phyloP scores from a whole-genome alignment of 2,888 invertebrate genomes.

The Plutella xylostella region DNA sequence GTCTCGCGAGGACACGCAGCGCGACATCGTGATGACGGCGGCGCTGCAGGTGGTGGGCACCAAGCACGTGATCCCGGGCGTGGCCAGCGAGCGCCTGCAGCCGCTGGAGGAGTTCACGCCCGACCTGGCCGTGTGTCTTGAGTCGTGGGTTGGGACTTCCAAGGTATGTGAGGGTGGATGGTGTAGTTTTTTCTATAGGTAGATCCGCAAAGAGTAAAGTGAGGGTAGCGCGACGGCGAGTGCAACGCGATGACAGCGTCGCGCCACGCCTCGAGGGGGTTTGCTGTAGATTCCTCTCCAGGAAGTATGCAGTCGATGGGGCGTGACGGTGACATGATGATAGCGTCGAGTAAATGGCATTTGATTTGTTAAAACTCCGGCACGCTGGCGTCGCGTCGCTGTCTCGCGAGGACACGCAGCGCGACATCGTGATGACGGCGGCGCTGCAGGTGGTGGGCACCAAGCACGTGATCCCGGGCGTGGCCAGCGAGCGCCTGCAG shows the following conservation, averaged over 20 bases:
- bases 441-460: constrained; percentile 90
- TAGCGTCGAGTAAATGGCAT: no score
- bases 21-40: constrained; percentile 86
- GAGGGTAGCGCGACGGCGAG: no score
- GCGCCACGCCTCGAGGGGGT: no score
- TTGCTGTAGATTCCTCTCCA: no score
- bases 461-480: constrained; percentile 86
- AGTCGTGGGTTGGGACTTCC: constrained; percentile 91
- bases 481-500: constrained; percentile 82
- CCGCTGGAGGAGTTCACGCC: constrained; percentile 80
- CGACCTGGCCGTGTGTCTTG: constrained; percentile 88
- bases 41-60: constrained; percentile 90
- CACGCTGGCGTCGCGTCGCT: constrained; percentile 77
- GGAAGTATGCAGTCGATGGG: no score
- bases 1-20: constrained; percentile 91
- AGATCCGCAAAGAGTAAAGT: no score
- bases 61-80: constrained; percentile 86
- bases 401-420: constrained; percentile 91
- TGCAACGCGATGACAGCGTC: no score
- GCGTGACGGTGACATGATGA: no score
- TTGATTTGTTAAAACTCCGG: no score
- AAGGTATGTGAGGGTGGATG: no score
- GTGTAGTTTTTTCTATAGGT: no score
- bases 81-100: constrained; percentile 82
- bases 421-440: constrained; percentile 86